A percentile compares a stretch with the other conserved stretches of the same genome.
phyloP scores from a whole-genome alignment of 2,113 vertebrate genomes.

The Phrynosoma blainvillii region DNA sequence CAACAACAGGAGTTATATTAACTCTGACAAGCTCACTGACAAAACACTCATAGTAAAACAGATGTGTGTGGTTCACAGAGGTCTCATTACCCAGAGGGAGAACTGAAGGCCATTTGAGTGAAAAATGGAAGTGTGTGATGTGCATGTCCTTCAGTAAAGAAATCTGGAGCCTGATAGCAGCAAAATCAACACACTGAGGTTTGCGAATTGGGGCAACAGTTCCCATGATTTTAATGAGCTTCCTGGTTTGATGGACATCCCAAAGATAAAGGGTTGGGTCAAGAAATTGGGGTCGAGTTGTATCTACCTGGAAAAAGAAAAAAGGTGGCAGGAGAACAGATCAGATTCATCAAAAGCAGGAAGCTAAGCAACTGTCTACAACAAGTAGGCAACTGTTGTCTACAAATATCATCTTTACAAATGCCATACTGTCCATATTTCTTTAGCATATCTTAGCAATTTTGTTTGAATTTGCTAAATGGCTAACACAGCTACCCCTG shows the following conservation, averaged over 20 bases:
- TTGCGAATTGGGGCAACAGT: constrained; percentile 67
- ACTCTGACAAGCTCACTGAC: constrained; percentile 84
- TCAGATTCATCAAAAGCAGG: not conserved
- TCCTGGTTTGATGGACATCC: constrained; percentile 87
- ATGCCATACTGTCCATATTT: too few species aligned
- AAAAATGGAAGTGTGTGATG: constrained; percentile 91
- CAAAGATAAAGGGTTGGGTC: constrained; percentile 91
- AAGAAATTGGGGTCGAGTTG: constrained; percentile 86
- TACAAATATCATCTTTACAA: too few species aligned
- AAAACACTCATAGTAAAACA: constrained; percentile 91
- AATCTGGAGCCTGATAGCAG: constrained; percentile 85
- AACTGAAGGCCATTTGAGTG: constrained; percentile 91
- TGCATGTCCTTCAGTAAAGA: constrained; percentile 82
- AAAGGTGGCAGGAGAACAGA: constrained; percentile 20
- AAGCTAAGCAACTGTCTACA: not conserved
- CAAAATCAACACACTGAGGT: constrained; percentile 85
- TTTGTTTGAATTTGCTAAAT: too few species aligned
- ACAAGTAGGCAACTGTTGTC: not conserved
- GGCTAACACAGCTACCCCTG: too few species aligned
- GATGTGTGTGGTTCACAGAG: constrained; percentile 82
- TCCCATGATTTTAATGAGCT: constrained; percentile 85
- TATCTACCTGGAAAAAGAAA: constrained; percentile 83
- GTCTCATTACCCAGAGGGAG: constrained; percentile 84
- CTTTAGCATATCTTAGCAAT: too few species aligned
- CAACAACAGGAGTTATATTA: constrained; percentile 91